Percentiles rank a stretch among this genome's conserved stretches.
Evolutionary conservation across 2,797 vertebrate genomes (phyloP).

Genomic region (Danio tinwini): DNA sequence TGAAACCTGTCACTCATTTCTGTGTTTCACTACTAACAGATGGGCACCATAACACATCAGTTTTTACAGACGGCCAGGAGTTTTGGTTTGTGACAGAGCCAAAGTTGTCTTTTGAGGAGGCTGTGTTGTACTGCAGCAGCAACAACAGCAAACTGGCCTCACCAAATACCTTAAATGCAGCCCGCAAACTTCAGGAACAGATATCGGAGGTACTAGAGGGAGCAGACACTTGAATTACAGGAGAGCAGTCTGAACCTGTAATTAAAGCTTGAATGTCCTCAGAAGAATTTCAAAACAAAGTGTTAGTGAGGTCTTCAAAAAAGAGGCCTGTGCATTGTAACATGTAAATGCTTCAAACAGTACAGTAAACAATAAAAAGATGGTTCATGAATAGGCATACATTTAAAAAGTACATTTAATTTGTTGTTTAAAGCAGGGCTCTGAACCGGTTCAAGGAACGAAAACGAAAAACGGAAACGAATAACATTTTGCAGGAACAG

Average conservation of each 20-base stretch:
- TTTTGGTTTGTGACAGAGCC: conserved; percentile 90
- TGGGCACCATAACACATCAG: conserved; percentile 79
- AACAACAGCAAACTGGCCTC: conserved; percentile 85
- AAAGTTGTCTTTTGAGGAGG: conserved; percentile 83
- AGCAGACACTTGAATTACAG: conserved; percentile 4
- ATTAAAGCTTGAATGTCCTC: not conserved
- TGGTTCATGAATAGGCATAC: not conserved
- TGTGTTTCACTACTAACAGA: conserved; percentile 58
- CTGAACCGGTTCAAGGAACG: no score
- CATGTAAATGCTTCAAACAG: not conserved
- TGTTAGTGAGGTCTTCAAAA: not conserved
- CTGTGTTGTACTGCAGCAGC: conserved; percentile 81
- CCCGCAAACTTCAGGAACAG: conserved; percentile 71
- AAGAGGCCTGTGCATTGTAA: not conserved
- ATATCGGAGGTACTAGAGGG: conserved; percentile 57
- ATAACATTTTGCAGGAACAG: no score
- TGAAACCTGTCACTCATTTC: not conserved
- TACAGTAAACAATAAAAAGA: not conserved
- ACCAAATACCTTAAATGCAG: conserved; percentile 70
- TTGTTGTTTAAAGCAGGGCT: no score
- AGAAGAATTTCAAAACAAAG: not conserved
- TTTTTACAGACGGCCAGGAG: conserved; percentile 87
- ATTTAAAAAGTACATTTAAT: not conserved
- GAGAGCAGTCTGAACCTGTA: not conserved
- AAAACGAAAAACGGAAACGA: no score